Conservation (phyloP, 2,113 vertebrate genomes). For the Mesoclemmys tuberculata region DNA sequence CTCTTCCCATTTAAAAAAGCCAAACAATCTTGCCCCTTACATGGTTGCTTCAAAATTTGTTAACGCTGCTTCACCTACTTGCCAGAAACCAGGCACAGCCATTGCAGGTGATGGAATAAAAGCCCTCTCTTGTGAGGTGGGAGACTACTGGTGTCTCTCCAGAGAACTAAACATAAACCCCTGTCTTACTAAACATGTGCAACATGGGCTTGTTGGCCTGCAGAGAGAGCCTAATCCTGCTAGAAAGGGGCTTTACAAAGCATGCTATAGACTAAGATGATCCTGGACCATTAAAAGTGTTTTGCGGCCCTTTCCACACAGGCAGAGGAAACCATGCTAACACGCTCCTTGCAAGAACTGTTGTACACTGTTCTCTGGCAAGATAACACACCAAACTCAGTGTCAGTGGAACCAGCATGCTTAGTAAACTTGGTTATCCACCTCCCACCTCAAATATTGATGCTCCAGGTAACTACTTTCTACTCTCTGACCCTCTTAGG, state of each 20-base stretch:
- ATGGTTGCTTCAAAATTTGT: background rate
- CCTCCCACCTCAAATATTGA: background rate
- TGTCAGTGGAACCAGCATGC: background rate
- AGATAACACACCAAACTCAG: background rate
- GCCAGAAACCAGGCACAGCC: background rate
- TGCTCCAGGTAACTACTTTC: background rate
- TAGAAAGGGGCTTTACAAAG: background rate
- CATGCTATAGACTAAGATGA: background rate
- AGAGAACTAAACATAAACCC: background rate
- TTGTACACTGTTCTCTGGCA: background rate
- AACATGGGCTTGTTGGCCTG: background rate
- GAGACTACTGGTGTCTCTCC: background rate
- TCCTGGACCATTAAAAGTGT: background rate
- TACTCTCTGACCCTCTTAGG: background rate
- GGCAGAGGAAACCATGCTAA: background rate
- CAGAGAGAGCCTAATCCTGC: background rate
- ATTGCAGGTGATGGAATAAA: background rate
- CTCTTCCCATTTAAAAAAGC: background rate
- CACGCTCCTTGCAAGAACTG: background rate
- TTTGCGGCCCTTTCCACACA: too few species aligned
- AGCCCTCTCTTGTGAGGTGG: too few species aligned
- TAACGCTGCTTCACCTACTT: background rate
- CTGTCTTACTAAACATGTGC: background rate
- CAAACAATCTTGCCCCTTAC: background rate
- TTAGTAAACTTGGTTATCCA: background rate